phyloP scores from a whole-genome alignment of 1,140 invertebrate genomes.

The Drosophila nebulosa region DNA sequence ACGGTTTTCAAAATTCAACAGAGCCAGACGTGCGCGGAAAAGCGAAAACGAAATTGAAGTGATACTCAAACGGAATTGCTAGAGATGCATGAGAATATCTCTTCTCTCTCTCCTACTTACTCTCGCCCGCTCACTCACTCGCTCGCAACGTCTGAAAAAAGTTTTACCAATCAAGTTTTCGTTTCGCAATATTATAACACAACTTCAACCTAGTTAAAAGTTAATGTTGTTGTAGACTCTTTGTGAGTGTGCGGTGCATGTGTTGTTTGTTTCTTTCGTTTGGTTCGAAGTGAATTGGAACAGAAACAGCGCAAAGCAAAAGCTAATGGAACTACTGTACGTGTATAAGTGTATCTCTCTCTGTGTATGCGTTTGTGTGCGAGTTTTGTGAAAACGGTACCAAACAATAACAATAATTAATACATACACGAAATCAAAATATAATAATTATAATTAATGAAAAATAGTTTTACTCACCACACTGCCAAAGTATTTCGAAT shows the following conservation, averaged over 20 bases:
- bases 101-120: slow-evolving; percentile 35
- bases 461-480: background rate
- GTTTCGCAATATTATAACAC: slow-evolving; percentile 79
- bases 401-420: slow-evolving; percentile 7
- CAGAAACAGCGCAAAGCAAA: slow-evolving; percentile 34
- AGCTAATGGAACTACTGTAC: slow-evolving; percentile 37
- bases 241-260: slow-evolving; percentile 55
- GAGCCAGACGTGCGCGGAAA: slow-evolving; percentile 32
- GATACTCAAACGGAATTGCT: slow-evolving; percentile 11
- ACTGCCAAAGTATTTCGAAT: background rate
- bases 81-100: slow-evolving; percentile 49
- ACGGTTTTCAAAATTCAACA: slow-evolving; percentile 8
- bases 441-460: slow-evolving; percentile 21
- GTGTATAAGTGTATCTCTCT: background rate
- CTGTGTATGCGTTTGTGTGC: background rate
- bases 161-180: slow-evolving; percentile 80
- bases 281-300: slow-evolving; percentile 42
- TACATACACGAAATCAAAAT: slow-evolving; percentile 6
- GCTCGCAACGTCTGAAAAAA: slow-evolving; percentile 62
- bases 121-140: slow-evolving; percentile 53
- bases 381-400: slow-evolving; percentile 24
- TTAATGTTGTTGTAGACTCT: slow-evolving; percentile 73
- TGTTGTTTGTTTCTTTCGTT: slow-evolving; percentile 46
- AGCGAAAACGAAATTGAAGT: slow-evolving; percentile 28
- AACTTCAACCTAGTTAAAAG: slow-evolving; percentile 79